phyloP scores from a whole-genome alignment of 2,113 vertebrate genomes.

The Dolichotis patagonum region DNA sequence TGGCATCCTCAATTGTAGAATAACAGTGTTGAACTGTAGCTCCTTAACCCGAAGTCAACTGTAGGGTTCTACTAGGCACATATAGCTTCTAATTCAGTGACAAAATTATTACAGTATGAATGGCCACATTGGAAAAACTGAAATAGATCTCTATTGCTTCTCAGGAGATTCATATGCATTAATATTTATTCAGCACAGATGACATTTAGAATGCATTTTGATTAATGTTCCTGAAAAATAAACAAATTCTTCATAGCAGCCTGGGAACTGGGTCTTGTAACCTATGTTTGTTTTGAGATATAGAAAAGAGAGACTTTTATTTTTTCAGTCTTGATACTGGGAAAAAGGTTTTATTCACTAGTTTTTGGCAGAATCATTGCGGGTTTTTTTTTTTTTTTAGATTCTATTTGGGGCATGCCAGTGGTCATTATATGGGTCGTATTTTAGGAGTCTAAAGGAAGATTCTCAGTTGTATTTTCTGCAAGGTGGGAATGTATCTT shows the following conservation, averaged over 20 bases:
- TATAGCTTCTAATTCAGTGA: neutral
- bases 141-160: neutral
- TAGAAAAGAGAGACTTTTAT: neutral
- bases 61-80: neutral
- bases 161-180: neutral
- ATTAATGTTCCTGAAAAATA: slow-evolving; percentile 65
- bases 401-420: neutral
- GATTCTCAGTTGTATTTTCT: neutral
- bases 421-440: neutral
- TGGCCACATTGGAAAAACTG: neutral
- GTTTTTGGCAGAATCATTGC: neutral
- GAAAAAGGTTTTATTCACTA: slow-evolving; percentile 45
- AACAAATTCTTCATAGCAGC: neutral
- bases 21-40: neutral
- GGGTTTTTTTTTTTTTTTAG: neutral
- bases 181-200: slow-evolving; percentile 46
- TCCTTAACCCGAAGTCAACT: neutral
- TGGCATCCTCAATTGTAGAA: neutral
- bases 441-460: neutral
- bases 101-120: neutral
- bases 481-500: neutral
- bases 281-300: slow-evolving; percentile 9
- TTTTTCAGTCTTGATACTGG: slow-evolving; percentile 41
- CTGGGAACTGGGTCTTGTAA: neutral
- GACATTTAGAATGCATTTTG: slow-evolving; percentile 62